A percentile compares a stretch with the other conserved stretches of the same genome.
These are phyloP conservation scores for Drosophila maculinotata DNA, from an alignment of 2,888 invertebrate species.

Conservation along the genomic window DNA sequence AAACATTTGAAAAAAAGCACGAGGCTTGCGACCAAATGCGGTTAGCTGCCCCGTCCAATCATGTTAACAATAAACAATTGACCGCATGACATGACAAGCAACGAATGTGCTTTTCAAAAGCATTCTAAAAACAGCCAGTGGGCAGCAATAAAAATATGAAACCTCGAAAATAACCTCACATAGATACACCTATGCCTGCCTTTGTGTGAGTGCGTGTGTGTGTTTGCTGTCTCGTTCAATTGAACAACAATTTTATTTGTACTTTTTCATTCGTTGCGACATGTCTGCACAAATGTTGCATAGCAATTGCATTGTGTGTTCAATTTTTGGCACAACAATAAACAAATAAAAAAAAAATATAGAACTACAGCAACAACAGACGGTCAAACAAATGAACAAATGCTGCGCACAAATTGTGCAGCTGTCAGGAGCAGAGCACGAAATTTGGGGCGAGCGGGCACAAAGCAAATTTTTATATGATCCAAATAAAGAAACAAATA, in stretches of 20 bases:
- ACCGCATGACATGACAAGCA: constrained; percentile 70
- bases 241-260: constrained; percentile 70
- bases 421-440: constrained; percentile 63
- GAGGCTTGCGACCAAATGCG: constrained; percentile 1
- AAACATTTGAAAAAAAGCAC: constrained; percentile 28
- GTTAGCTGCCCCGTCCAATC: not conserved
- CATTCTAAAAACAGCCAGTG: constrained; percentile 27
- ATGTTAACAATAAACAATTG: constrained; percentile 68
- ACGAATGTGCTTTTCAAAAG: constrained; percentile 42
- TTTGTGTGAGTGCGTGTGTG: not conserved
- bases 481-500: constrained; percentile 8
- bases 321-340: constrained; percentile 60
- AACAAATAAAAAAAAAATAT: constrained; percentile 23
- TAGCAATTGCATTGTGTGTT: constrained; percentile 70
- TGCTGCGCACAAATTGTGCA: constrained; percentile 71
- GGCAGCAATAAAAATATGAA: constrained; percentile 69
- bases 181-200: constrained; percentile 7
- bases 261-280: constrained; percentile 45
- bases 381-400: constrained; percentile 71
- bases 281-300: constrained; percentile 75
- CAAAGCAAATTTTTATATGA: constrained; percentile 53
- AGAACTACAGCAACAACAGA: constrained; percentile 22
- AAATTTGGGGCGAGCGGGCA: constrained; percentile 27
- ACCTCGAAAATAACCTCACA: constrained; percentile 23
- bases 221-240: constrained; percentile 47